A percentile compares a stretch with the other conserved stretches of the same genome.
phyloP scores from a whole-genome alignment of 2,113 vertebrate species.

The Sinocyclocheilus grahami region DNA sequence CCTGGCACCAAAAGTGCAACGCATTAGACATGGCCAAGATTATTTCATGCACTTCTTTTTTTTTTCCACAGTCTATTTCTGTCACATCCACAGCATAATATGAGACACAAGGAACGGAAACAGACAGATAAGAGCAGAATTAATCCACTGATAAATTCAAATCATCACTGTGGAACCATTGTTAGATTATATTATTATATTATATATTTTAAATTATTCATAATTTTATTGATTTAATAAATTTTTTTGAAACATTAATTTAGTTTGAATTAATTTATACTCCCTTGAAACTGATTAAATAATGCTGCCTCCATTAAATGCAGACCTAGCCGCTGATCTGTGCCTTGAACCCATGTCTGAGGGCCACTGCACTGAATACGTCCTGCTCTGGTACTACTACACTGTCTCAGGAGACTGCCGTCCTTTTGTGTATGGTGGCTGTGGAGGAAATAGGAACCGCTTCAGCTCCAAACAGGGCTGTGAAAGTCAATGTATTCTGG shows the following conservation, averaged over 20 bases:
- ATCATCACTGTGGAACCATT: neutral
- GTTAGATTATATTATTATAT: neutral
- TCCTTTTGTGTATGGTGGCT: conserved; percentile 86
- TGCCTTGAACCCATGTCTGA: too few species aligned
- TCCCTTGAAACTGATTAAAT: neutral
- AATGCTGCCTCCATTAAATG: neutral
- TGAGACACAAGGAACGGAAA: neutral
- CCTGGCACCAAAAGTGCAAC: neutral
- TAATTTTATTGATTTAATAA: neutral
- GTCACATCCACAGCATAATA: neutral
- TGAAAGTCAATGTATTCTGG: conserved; percentile 65
- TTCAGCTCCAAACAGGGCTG: conserved; percentile 79
- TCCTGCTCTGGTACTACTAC: conserved; percentile 86
- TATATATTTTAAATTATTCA: neutral
- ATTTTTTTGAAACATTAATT: neutral
- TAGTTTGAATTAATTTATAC: neutral
- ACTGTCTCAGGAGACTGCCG: conserved; percentile 68
- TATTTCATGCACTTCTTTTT: neutral
- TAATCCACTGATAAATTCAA: neutral
- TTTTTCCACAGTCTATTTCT: conserved; percentile 3
- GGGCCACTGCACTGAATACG: too few species aligned
- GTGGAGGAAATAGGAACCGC: conserved; percentile 81
- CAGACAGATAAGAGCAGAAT: conserved; percentile 18
- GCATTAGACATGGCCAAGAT: neutral
- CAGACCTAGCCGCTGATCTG: conserved; percentile 1